Evolutionary conservation across 2,888 invertebrate species (phyloP).

Genomic region (Aphodius granarius): DNA sequence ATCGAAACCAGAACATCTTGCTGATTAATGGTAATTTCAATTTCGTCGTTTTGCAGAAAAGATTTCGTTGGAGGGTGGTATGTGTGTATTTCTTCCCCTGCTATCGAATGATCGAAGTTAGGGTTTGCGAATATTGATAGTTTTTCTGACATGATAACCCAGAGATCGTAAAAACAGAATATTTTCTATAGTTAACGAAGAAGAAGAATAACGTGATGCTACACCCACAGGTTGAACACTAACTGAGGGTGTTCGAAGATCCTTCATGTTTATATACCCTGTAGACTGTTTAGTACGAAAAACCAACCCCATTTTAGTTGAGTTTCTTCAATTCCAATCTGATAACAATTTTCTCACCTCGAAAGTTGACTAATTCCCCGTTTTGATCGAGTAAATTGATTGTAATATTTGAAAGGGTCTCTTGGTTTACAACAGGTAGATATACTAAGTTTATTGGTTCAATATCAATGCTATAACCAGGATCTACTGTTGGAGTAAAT

Average conservation of each 20-base stretch:
- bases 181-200: neutral
- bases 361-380: slow-evolving; percentile 35
- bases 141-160: slow-evolving; percentile 7
- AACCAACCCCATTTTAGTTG: neutral
- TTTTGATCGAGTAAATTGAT: slow-evolving; percentile 33
- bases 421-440: slow-evolving; percentile 19
- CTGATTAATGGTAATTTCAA: slow-evolving; percentile 26
- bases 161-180: neutral
- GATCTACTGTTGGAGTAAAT: slow-evolving; percentile 42
- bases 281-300: neutral
- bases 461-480: slow-evolving; percentile 46
- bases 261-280: neutral
- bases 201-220: no score
- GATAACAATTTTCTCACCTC: slow-evolving; percentile 35
- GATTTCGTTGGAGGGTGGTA: slow-evolving; percentile 23
- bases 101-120: slow-evolving; percentile 20
- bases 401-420: slow-evolving; percentile 19
- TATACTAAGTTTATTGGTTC: slow-evolving; percentile 39
- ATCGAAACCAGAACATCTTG: slow-evolving; percentile 24
- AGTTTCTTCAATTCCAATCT: slow-evolving; percentile 37
- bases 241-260: neutral
- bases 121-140: slow-evolving; percentile 12
- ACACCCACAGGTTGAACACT: neutral
- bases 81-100: slow-evolving; percentile 23
- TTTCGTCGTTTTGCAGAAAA: slow-evolving; percentile 28